Conservation (phyloP, 1,140 invertebrate species). For the Aphidius ervi region DNA sequence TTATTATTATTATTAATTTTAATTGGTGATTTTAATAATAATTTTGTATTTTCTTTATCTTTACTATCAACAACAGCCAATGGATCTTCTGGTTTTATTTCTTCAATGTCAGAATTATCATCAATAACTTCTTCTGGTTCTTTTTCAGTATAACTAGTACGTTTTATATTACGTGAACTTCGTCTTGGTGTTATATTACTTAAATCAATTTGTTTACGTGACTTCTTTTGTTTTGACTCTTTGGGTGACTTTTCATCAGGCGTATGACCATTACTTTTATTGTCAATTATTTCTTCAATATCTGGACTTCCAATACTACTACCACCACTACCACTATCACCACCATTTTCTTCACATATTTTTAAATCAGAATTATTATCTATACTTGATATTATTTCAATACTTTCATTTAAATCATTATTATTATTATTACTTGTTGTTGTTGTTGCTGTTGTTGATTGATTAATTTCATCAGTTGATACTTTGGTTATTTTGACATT, state of each 20-base stretch:
- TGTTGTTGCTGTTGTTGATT: not conserved
- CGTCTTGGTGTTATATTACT: slow-evolving; percentile 56
- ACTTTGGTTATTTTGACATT: slow-evolving; percentile 12
- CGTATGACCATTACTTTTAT: slow-evolving; percentile 37
- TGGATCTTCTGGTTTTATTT: slow-evolving; percentile 66
- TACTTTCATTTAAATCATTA: slow-evolving; percentile 29
- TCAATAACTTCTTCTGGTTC: slow-evolving; percentile 63
- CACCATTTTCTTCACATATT: slow-evolving; percentile 49
- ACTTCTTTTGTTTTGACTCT: slow-evolving; percentile 40
- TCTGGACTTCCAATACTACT: slow-evolving; percentile 47
- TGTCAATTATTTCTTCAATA: slow-evolving; percentile 47
- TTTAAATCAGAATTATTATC: slow-evolving; percentile 39
- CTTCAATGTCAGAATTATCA: slow-evolving; percentile 62
- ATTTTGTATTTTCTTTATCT: slow-evolving; percentile 48
- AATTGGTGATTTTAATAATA: slow-evolving; percentile 39
- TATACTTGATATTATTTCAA: slow-evolving; percentile 30
- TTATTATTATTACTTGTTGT: slow-evolving; percentile 32
- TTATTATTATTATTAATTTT: slow-evolving; percentile 19
- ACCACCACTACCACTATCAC: slow-evolving; percentile 43
- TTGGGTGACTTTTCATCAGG: slow-evolving; percentile 27
- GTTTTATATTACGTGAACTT: slow-evolving; percentile 62
- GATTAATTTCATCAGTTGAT: not conserved
- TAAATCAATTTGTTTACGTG: slow-evolving; percentile 45
- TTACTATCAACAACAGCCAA: slow-evolving; percentile 51
- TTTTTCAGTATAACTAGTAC: slow-evolving; percentile 60